These are phyloP conservation scores for Columba livia DNA, from an alignment of 2,113 vertebrate genomes.

Conservation along the genomic window DNA sequence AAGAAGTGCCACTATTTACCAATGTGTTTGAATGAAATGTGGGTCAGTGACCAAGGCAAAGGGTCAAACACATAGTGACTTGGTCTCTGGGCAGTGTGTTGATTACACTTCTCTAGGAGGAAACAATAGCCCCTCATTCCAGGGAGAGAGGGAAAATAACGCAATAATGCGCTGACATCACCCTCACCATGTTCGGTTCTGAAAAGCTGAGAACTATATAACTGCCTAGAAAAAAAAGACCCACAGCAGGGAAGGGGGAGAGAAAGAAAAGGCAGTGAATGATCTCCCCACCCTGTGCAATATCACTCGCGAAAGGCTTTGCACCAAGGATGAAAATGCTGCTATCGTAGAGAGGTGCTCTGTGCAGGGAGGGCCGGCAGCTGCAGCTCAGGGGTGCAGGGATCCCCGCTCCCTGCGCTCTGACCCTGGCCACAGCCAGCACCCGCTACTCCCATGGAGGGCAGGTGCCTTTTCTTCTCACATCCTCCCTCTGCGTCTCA, in stretches of 20 bases:
- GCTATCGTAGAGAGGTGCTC: neutral
- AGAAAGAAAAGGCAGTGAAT: neutral
- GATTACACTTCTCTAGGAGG: neutral
- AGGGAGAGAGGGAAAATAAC: neutral
- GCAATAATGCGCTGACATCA: neutral
- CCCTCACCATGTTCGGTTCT: neutral
- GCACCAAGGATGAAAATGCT: neutral
- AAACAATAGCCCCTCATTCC: neutral
- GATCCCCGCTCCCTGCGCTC: neutral
- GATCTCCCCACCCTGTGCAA: neutral
- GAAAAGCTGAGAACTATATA: neutral
- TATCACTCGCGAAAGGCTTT: neutral
- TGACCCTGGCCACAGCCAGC: neutral
- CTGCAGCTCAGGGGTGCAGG: rapidly evolving
- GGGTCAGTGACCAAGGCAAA: slow-evolving; percentile 6
- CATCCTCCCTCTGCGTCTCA: neutral
- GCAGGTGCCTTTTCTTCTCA: neutral
- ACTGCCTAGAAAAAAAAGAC: neutral
- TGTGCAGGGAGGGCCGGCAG: rapidly evolving
- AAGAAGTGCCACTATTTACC: slow-evolving; percentile 8
- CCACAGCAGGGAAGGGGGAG: neutral
- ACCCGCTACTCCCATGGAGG: neutral
- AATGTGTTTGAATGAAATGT: neutral
- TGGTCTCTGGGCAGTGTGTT: neutral
- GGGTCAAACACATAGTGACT: neutral